phyloP scores from a whole-genome alignment of 2,888 invertebrate genomes.

The Drosophila niveifrons region DNA sequence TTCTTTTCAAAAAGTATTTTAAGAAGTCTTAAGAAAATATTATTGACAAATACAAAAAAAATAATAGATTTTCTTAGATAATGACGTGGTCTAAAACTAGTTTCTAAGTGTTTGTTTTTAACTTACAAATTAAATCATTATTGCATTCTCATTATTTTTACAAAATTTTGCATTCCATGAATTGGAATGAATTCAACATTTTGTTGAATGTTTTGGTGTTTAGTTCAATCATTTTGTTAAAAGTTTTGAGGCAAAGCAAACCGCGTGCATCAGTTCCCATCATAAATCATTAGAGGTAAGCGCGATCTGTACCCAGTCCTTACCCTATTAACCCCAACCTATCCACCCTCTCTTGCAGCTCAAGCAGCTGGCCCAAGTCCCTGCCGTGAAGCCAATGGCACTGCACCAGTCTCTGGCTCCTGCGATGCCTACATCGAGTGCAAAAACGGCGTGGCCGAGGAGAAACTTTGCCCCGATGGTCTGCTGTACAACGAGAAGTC shows the following conservation, averaged over 20 bases:
- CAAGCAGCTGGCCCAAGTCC: slow-evolving; percentile 76
- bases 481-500: slow-evolving; percentile 91
- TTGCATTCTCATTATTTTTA: slow-evolving; percentile 1
- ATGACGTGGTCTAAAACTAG: not conserved
- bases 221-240: slow-evolving; percentile 34
- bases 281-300: slow-evolving; percentile 82
- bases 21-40: no score
- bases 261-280: slow-evolving; percentile 64
- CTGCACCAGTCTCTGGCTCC: slow-evolving; percentile 89
- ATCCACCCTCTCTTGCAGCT: slow-evolving; percentile 64
- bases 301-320: slow-evolving; percentile 33
- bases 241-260: slow-evolving; percentile 18
- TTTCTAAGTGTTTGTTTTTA: not conserved
- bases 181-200: not conserved
- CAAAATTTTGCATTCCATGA: not conserved
- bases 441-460: slow-evolving; percentile 90
- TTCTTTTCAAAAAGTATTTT: no score
- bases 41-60: no score
- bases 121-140: not conserved
- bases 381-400: slow-evolving; percentile 90
- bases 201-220: not conserved
- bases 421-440: slow-evolving; percentile 92
- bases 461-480: slow-evolving; percentile 93
- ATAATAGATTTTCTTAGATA: no score
- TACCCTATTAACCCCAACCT: slow-evolving; percentile 60